Conservation (phyloP, 2,888 invertebrate genomes). For the Hemithea aestivaria region DNA sequence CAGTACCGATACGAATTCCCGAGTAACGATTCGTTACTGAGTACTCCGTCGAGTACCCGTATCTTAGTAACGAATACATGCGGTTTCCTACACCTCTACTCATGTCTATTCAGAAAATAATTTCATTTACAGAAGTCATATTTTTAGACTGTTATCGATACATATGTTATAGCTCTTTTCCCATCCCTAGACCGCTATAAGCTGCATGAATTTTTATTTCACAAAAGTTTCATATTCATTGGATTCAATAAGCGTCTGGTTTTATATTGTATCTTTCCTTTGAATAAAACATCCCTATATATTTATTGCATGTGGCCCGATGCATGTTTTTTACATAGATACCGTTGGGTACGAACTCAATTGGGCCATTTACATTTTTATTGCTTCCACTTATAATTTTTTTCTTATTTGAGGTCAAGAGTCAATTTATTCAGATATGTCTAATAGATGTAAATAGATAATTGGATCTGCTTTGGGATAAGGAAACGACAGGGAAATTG, state of each 20-base stretch:
- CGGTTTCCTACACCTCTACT: too few species aligned
- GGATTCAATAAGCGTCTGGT: conserved; percentile 49
- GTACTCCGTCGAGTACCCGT: too few species aligned
- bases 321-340: conserved; percentile 70
- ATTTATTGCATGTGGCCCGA: conserved; percentile 61
- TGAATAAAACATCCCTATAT: conserved; percentile 68
- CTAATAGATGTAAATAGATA: conserved; percentile 1
- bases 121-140: too few species aligned
- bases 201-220: conserved; percentile 16
- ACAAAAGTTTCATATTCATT: conserved; percentile 39
- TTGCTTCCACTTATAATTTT: conserved; percentile 32
- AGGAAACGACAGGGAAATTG: too few species aligned
- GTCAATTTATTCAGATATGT: conserved; percentile 8
- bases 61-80: too few species aligned
- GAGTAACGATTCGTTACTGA: too few species aligned
- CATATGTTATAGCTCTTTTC: too few species aligned
- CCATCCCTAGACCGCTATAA: too few species aligned
- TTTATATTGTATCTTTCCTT: conserved; percentile 61
- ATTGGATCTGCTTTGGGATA: too few species aligned
- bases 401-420: conserved; percentile 23
- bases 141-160: too few species aligned
- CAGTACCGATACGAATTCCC: too few species aligned
- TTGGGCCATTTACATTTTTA: conserved; percentile 63
- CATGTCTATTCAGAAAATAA: too few species aligned
- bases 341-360: conserved; percentile 38